Evolutionary conservation across 1,140 invertebrate species (phyloP).

Genomic region (Pachypeltis micranthus): DNA sequence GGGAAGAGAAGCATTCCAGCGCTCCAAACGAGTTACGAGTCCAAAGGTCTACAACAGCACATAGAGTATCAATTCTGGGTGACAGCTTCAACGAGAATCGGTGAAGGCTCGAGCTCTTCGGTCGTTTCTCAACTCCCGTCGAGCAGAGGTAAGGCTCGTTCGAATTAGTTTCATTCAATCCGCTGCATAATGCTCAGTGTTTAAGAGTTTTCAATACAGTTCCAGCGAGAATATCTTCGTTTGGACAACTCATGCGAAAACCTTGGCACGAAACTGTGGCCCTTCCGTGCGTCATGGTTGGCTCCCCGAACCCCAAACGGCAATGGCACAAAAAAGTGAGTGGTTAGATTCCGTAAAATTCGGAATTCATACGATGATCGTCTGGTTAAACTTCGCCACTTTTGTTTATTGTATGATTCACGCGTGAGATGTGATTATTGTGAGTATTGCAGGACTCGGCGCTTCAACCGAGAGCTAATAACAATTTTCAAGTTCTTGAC

Average conservation of each 20-base stretch:
- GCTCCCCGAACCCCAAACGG: constrained; percentile 43
- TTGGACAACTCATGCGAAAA: constrained; percentile 48
- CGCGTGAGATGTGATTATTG: too few relatives aligned
- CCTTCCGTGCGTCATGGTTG: constrained; percentile 51
- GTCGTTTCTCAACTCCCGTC: constrained; percentile 50
- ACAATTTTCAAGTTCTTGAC: constrained; percentile 40
- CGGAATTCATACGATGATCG: too few relatives aligned
- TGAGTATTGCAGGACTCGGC: constrained; percentile 23
- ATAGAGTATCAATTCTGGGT: constrained; percentile 74
- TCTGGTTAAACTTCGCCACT: too few relatives aligned
- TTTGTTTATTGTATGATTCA: too few relatives aligned
- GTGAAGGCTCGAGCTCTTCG: constrained; percentile 59
- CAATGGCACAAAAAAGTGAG: constrained; percentile 53
- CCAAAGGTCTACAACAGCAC: constrained; percentile 55
- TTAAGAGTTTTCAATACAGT: constrained; percentile 33
- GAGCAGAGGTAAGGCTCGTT: constrained; percentile 35
- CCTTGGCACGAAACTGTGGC: constrained; percentile 51
- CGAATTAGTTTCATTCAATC: neutral
- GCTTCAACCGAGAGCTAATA: constrained; percentile 36
- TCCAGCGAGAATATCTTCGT: constrained; percentile 54
- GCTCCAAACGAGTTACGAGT: constrained; percentile 50
- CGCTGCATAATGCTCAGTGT: neutral
- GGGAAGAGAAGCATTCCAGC: constrained; percentile 49
- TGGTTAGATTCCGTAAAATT: too few relatives aligned
- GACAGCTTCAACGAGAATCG: constrained; percentile 59